Evolutionary conservation across 2,888 invertebrate genomes (phyloP).

Genomic region (Xiphydria camelus): DNA sequence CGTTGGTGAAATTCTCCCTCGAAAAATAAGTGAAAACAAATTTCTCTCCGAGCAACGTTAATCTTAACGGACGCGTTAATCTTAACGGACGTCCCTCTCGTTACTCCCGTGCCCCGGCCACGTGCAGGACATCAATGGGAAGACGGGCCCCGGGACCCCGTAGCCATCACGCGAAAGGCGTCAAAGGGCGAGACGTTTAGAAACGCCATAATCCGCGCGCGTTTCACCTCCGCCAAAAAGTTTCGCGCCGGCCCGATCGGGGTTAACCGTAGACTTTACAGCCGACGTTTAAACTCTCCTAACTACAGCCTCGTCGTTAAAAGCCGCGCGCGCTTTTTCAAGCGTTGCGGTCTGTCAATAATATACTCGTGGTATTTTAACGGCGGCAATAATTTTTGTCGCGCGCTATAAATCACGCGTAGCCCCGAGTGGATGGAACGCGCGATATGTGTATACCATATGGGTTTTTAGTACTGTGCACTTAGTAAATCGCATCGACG

Average conservation of each 20-base stretch:
- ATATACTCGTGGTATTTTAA: conserved; percentile 39
- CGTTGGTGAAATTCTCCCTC: too few relatives aligned
- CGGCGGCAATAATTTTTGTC: conserved; percentile 44
- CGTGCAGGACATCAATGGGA: too few relatives aligned
- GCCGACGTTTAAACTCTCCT: conserved; percentile 24
- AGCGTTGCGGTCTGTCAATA: conserved; percentile 35
- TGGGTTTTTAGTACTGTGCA: conserved; percentile 1
- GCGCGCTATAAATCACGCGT: conserved; percentile 34
- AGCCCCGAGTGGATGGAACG: not conserved
- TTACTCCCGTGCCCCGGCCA: too few relatives aligned
- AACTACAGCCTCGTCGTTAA: conserved; percentile 26
- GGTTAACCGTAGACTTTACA: conserved; percentile 19
- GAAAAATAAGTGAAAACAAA: too few relatives aligned
- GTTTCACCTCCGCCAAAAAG: not conserved
- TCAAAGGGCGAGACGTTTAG: not conserved
- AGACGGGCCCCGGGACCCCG: too few relatives aligned
- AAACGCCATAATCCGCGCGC: not conserved
- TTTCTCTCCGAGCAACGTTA: too few relatives aligned
- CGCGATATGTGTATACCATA: not conserved
- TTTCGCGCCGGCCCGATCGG: conserved; percentile 4
- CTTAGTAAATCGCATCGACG: conserved; percentile 4
- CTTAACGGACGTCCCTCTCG: too few relatives aligned
- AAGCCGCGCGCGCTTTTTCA: conserved; percentile 21
- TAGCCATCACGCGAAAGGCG: too few relatives aligned
- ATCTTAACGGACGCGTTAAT: too few relatives aligned